Evolutionary conservation across 2,113 vertebrate species (phyloP).

Genomic region (Zapornia atra): DNA sequence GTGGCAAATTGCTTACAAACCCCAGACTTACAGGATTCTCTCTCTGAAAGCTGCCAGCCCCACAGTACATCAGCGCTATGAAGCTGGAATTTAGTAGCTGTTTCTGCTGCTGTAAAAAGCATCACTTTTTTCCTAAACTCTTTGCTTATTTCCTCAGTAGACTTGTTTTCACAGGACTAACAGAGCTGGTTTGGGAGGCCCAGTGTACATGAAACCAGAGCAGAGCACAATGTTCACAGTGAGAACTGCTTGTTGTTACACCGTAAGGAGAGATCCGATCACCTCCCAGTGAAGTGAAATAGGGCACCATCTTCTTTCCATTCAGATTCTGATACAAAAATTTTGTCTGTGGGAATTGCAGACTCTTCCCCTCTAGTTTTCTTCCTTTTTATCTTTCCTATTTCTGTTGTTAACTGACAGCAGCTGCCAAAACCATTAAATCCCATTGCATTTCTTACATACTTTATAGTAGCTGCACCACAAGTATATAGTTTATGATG

Average conservation of each 20-base stretch:
- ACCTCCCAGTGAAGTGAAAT: not conserved
- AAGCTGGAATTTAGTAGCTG: not conserved
- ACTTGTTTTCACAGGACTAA: not conserved
- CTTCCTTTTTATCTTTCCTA: not conserved
- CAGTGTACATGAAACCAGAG: not conserved
- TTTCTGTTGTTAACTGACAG: not conserved
- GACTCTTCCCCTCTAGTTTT: not conserved
- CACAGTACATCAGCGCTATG: not conserved
- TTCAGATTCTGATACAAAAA: not conserved
- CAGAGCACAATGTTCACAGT: not conserved
- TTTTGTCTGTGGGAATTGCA: not conserved
- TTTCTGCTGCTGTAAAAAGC: constrained; percentile 6
- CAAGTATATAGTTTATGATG: not conserved
- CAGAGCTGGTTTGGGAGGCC: not conserved
- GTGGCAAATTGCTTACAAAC: constrained; percentile 60
- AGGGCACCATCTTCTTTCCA: not conserved
- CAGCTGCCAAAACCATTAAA: not conserved
- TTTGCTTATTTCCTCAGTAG: not conserved
- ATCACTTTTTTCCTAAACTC: not conserved
- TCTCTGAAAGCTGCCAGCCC: constrained; percentile 5
- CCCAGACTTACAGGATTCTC: constrained; percentile 11
- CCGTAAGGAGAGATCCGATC: not conserved
- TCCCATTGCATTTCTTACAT: not conserved
- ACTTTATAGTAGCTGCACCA: not conserved
- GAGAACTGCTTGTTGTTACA: not conserved